phyloP scores from a whole-genome alignment of 2,888 invertebrate species.

The Phlogophora meticulosa region DNA sequence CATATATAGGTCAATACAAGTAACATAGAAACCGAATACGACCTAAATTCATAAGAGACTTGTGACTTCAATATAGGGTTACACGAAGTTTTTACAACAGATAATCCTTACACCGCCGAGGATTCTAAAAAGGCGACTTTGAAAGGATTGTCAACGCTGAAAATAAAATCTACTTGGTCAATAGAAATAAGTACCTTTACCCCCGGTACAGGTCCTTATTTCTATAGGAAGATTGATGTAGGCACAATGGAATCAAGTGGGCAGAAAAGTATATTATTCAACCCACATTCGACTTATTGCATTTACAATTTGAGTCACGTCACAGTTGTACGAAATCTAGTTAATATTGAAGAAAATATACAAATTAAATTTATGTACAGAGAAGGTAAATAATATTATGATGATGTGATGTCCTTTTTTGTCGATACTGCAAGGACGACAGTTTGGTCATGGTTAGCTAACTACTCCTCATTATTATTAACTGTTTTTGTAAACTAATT shows the following conservation, averaged over 20 bases:
- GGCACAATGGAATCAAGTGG: slow-evolving; percentile 4
- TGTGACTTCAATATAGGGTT: too few species aligned
- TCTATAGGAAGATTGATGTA: too few species aligned
- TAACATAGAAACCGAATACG: not conserved
- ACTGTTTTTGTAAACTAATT: not conserved
- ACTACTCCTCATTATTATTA: not conserved
- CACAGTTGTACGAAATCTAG: not conserved
- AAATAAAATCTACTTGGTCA: not conserved
- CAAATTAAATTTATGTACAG: not conserved
- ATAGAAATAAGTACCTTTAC: too few species aligned
- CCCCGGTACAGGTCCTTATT: too few species aligned
- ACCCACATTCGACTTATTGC: slow-evolving; percentile 11
- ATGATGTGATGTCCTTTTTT: not conserved
- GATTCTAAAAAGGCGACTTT: not conserved
- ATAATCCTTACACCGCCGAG: not conserved
- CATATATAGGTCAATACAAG: not conserved
- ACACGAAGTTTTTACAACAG: too few species aligned
- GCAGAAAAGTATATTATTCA: not conserved
- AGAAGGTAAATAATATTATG: not conserved
- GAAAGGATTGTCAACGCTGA: not conserved
- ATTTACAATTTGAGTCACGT: slow-evolving; percentile 26
- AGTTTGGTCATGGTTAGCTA: not conserved
- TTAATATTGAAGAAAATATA: not conserved
- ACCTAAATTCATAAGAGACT: not conserved
- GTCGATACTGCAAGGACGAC: slow-evolving; percentile 4